Evolutionary conservation across 2,113 vertebrate genomes (phyloP).

Genomic region (Dicentrarchus labrax): DNA sequence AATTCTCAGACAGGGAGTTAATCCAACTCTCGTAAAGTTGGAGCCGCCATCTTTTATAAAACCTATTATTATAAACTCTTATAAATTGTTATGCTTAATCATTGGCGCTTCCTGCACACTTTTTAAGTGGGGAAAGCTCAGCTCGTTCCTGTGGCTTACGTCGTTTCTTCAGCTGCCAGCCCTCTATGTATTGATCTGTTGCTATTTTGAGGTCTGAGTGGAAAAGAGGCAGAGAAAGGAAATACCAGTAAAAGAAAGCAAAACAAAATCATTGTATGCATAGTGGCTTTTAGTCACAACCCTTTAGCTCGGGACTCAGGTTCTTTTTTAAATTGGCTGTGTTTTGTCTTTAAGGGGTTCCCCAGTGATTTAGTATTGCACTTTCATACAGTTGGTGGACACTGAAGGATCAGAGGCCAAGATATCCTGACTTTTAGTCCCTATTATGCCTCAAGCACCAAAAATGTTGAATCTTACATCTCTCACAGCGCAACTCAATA

Average conservation of each 20-base stretch:
- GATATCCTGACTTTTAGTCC: not conserved
- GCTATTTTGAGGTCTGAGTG: conserved; percentile 48
- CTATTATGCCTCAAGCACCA: not conserved
- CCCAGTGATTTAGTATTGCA: not conserved
- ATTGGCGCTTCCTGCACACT: conserved; percentile 9
- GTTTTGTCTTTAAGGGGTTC: not conserved
- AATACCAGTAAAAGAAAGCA: conserved; percentile 2
- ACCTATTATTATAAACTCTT: conserved; percentile 18
- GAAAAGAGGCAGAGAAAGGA: conserved; percentile 7
- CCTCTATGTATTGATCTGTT: conserved; percentile 51
- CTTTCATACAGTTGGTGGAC: too few species aligned
- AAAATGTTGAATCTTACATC: not conserved
- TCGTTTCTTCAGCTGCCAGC: conserved; percentile 33
- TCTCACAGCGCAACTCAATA: not conserved
- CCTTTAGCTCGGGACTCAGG: not conserved
- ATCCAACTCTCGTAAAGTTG: not conserved
- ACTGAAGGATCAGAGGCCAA: not conserved
- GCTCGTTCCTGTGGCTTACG: conserved; percentile 24
- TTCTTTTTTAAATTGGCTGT: not conserved
- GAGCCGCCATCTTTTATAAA: conserved; percentile 4
- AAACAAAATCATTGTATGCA: not conserved
- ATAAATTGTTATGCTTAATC: not conserved
- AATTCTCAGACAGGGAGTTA: not conserved
- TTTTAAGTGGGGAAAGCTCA: conserved; percentile 27
- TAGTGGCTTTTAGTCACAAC: not conserved